A percentile compares a stretch with the other conserved stretches of the same genome.
Conservation (phyloP, 2,113 vertebrate species). For the Numida meleagris region DNA sequence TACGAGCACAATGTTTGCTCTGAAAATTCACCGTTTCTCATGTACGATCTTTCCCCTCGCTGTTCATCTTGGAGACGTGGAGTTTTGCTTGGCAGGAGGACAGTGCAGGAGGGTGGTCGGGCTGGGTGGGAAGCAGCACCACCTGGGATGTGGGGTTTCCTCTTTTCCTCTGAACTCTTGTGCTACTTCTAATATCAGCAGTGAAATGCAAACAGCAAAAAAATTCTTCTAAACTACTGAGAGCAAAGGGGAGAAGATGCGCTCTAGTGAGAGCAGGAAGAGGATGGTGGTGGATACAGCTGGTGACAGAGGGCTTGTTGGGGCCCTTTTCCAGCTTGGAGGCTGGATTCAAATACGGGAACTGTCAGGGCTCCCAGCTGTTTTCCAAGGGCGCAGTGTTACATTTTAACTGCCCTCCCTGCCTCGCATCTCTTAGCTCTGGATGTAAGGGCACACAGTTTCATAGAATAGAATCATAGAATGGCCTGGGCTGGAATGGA, state of each 20-base stretch:
- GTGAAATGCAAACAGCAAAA: not conserved
- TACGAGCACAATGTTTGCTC: conserved; percentile 6
- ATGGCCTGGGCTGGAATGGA: too few relatives aligned
- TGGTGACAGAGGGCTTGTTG: not conserved
- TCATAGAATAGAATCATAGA: too few relatives aligned
- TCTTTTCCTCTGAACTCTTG: not conserved
- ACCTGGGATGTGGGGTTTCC: not conserved
- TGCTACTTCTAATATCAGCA: not conserved
- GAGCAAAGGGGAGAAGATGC: not conserved
- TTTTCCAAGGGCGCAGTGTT: fast-evolving
- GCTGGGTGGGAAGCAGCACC: not conserved
- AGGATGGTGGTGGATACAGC: not conserved
- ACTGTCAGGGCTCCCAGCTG: not conserved
- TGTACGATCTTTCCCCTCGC: not conserved
- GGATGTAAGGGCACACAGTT: not conserved
- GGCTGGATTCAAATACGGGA: not conserved
- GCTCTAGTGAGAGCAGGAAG: not conserved
- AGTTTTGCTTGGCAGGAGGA: conserved; percentile 33
- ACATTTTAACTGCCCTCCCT: conserved; percentile 7
- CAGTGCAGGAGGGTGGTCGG: not conserved
- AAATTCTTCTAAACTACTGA: not conserved
- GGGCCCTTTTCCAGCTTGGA: not conserved
- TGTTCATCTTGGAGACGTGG: not conserved
- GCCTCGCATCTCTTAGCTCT: not conserved
- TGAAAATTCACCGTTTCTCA: conserved; percentile 7